Percentiles rank a stretch among this genome's conserved stretches.
These are phyloP conservation scores for Neodiprion fabricii DNA, from an alignment of 1,140 invertebrate species.

Conservation along the genomic window DNA sequence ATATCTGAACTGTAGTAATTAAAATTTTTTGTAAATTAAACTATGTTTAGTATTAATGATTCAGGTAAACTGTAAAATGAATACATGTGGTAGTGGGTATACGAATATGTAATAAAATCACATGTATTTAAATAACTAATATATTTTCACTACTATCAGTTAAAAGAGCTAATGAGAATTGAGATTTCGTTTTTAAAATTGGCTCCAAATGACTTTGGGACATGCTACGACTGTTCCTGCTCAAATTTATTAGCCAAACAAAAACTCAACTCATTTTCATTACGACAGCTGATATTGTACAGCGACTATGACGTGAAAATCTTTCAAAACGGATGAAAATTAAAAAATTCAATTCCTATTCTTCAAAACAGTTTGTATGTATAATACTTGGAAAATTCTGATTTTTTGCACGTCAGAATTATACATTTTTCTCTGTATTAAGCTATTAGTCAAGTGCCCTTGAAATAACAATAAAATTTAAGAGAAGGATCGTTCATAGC, in stretches of 20 bases:
- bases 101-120: background rate
- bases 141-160: constrained; percentile 8
- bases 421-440: background rate
- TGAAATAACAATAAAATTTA: background rate
- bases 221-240: constrained; percentile 31
- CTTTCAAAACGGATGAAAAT: constrained; percentile 9
- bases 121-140: constrained; percentile 3
- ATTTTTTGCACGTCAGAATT: constrained; percentile 4
- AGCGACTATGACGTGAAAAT: background rate
- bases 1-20: too few species aligned
- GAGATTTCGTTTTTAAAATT: constrained; percentile 26
- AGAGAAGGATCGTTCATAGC: constrained; percentile 34
- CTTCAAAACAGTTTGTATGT: constrained; percentile 10
- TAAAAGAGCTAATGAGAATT: constrained; percentile 13
- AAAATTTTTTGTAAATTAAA: too few species aligned
- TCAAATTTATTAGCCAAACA: constrained; percentile 18
- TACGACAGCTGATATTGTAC: too few species aligned
- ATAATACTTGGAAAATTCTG: constrained; percentile 17
- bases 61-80: background rate
- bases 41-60: too few species aligned
- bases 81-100: background rate
- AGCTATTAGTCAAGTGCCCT: constrained; percentile 6
- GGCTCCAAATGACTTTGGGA: constrained; percentile 30
- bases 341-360: constrained; percentile 16
- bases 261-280: constrained; percentile 13